Base-by-base conservation (phyloP, 2,888 invertebrate species). In the Polymixis lichenea region DNA sequence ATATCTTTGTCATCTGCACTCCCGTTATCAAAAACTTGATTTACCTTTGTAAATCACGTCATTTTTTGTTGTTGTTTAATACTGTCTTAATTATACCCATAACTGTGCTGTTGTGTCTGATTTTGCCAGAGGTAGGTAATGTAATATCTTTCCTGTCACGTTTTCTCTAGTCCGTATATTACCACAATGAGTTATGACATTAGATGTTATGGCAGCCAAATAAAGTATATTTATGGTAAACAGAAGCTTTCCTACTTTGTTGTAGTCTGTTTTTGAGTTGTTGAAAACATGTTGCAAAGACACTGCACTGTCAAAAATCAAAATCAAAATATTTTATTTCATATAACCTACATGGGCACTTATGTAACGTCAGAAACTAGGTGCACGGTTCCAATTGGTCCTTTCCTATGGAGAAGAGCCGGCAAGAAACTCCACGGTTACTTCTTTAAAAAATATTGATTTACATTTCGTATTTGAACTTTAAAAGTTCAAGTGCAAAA, bases 1-100 rank as follows among this genome's bases (percentile, higher is more conserved):
- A 75, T 19, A 62, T 80, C 68, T 53, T 60, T 69, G 62, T 78
- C 69, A 76, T 65, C 49, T 67, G 55, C 66, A 32, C 38, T 60
- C 17, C 0, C 43, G 66, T 60, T 74, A 65, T 73, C 73, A 62
- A 15, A 13, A 66, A n/a, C 28, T 19, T 72, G 25, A 38, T 22
- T 60, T 46, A 43, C 15, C 15, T 58, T 80, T 66, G 9, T 66
- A 49, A 51, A 72, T 28, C 4, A 49, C 56, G 28, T 66, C 0
- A 49, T 25, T 28, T 43, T 67, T 25, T 55, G 2, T 55, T 46
- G 15, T 25, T 38, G 38, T 38, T 38, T 6, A 5, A 38, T 5
- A 38, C 38, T 32, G n/a, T 32, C 19, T n/a, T 66, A 61, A 15
- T 38, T n/a, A 32, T 58, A 19, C 19, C 11, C 28, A 58, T 43